Base-by-base conservation (phyloP, 2,797 vertebrate genomes). In the Scomberomorus guttatus region DNA sequence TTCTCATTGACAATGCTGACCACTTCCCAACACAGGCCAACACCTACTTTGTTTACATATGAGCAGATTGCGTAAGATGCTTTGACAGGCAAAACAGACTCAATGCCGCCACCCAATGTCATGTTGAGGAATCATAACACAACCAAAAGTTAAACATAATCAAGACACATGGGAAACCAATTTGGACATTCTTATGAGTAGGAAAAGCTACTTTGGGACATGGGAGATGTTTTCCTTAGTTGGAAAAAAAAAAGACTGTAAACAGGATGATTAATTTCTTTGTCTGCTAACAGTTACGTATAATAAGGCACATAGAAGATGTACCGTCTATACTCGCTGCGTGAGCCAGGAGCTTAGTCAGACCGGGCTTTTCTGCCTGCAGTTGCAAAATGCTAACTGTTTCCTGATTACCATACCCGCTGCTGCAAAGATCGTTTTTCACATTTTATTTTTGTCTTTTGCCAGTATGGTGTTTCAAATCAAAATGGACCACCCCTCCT, bases 381-480 rank as follows among this genome's bases (percentile, higher is more conserved):
- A 61, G 71, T 66, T 76, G 83, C 85, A 88, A 89, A 91, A 89
- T 84, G 82, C 83, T 75, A 89, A 88, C 80, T 75, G 60, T 5
- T 22, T 74, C 73, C 79, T 82, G 79, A 91, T 91, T 91, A 89
- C 64, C 88, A 89, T 89, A 88, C 63, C 27, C 1, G 4, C 72
- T 69, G 73, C 79, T 66, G 72, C 72, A 81, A 71, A 75, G 85
- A 85, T 84, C 59, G 68, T 87, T 87, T 85, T 82, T 90, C 88
- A 83, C 80, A 69, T 90, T 87, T 84, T 76, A 81, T 89, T 86
- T 57, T 75, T 75, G 37, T 51, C 27, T 57, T 71, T 73, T 75
- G 63, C 78, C 70, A 58, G 72, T 51, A 11, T 57, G 52, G 55
- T 79, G 71, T 83, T 80, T 89, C 72, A 83, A 82, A 89, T 90